These are phyloP conservation scores for Eupithecia abbreviata DNA, from an alignment of 2,888 invertebrate genomes.

Conservation along the genomic window DNA sequence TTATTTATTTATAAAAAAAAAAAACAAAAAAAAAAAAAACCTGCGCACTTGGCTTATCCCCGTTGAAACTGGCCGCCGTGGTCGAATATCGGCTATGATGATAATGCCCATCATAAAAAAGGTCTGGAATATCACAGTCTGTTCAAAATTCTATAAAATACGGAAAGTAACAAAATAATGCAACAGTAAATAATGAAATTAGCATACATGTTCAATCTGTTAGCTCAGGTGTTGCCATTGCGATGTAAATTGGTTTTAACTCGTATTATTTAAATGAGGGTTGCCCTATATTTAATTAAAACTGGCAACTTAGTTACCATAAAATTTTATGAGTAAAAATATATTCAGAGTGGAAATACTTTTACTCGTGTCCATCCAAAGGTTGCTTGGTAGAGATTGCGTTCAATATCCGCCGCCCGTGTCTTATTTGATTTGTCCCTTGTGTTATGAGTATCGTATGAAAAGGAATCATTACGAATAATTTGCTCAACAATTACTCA, in stretches of 20 bases:
- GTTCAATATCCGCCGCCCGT: too few relatives aligned
- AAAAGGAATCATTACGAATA: too few relatives aligned
- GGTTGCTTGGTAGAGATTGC: background rate
- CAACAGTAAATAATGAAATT: slow-evolving; percentile 1
- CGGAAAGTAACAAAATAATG: background rate
- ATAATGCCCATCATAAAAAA: background rate
- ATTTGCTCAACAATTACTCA: too few relatives aligned
- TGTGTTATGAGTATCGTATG: too few relatives aligned
- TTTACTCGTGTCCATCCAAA: background rate
- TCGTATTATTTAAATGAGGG: slow-evolving; percentile 18
- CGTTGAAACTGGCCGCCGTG: too few relatives aligned
- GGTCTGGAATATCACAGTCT: background rate
- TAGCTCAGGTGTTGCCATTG: slow-evolving; percentile 20
- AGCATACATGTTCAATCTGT: slow-evolving; percentile 16
- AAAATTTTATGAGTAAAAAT: background rate
- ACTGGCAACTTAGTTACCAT: background rate
- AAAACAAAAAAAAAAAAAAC: too few relatives aligned
- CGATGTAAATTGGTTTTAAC: slow-evolving; percentile 22
- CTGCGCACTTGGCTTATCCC: too few relatives aligned
- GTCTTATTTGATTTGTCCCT: too few relatives aligned
- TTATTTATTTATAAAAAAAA: too few relatives aligned
- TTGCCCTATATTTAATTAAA: slow-evolving; percentile 10
- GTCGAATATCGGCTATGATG: too few relatives aligned
- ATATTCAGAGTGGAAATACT: background rate
- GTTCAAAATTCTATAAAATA: background rate